These are phyloP conservation scores for Formica exsecta DNA, from an alignment of 1,140 invertebrate genomes.

Conservation along the genomic window DNA sequence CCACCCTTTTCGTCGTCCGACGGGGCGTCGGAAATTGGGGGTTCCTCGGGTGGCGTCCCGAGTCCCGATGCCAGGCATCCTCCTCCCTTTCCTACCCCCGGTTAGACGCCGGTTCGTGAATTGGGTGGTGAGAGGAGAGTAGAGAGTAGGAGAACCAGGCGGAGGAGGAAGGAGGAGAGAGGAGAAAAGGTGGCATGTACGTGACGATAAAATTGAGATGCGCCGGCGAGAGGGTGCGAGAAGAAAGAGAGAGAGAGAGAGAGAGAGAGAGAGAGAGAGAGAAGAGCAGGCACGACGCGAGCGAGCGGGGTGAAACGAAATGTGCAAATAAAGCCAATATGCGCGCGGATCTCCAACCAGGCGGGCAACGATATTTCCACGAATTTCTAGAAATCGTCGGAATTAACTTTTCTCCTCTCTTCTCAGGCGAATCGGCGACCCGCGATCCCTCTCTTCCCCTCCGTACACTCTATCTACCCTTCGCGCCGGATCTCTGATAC, in stretches of 20 bases:
- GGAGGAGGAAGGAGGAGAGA: too few species aligned
- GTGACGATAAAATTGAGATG: slow-evolving; percentile 78
- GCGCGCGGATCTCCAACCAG: slow-evolving; percentile 79
- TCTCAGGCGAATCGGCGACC: slow-evolving; percentile 10
- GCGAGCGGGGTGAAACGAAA: slow-evolving; percentile 80
- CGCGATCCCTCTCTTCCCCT: background rate
- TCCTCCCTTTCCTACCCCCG: background rate
- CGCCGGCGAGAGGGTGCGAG: slow-evolving; percentile 30
- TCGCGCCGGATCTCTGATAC: slow-evolving; percentile 30
- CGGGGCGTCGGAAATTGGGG: slow-evolving; percentile 72
- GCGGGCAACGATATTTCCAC: slow-evolving; percentile 80
- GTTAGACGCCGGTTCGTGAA: slow-evolving; percentile 43
- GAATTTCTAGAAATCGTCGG: slow-evolving; percentile 74
- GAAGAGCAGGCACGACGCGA: slow-evolving; percentile 37
- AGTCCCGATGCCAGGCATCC: slow-evolving; percentile 38
- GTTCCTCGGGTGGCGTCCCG: slow-evolving; percentile 46
- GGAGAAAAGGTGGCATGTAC: background rate
- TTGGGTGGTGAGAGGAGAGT: slow-evolving; percentile 1
- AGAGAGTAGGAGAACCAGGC: background rate
- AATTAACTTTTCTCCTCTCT: slow-evolving; percentile 79
- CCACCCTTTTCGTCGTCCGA: slow-evolving; percentile 37
- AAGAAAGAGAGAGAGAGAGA: slow-evolving; percentile 53
- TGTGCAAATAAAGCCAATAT: slow-evolving; percentile 86
- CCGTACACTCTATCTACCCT: background rate
- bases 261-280: background rate